A percentile compares a stretch with the other conserved stretches of the same genome.
These are phyloP conservation scores for Naso thynnoides DNA, from an alignment of 2,797 vertebrate genomes.

Conservation along the genomic window DNA sequence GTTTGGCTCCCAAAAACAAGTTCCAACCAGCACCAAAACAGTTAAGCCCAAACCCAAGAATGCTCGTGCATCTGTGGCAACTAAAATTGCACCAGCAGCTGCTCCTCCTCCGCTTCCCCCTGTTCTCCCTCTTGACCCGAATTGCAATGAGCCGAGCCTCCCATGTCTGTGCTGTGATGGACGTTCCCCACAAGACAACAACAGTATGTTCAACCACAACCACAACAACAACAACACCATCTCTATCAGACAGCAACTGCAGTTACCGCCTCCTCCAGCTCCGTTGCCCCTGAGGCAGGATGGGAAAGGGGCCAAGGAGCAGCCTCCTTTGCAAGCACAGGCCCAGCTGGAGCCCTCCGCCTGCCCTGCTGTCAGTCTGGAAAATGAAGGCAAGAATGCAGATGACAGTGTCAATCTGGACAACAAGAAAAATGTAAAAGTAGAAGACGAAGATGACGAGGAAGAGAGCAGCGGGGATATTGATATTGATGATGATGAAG, in stretches of 20 bases:
- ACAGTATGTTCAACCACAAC: constrained; percentile 86
- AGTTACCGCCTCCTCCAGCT: constrained; percentile 78
- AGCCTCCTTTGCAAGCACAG: constrained; percentile 49
- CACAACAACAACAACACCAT: constrained; percentile 88
- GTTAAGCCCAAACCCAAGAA: constrained; percentile 80
- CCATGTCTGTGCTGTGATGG: constrained; percentile 92
- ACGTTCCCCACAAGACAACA: constrained; percentile 86
- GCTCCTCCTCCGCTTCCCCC: constrained; percentile 61
- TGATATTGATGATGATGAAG: constrained; percentile 75
- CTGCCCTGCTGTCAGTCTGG: constrained; percentile 44
- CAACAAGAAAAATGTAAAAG: constrained; percentile 75
- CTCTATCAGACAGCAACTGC: constrained; percentile 82
- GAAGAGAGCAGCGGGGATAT: constrained; percentile 76
- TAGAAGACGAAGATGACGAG: constrained; percentile 74
- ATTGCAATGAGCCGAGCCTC: constrained; percentile 93
- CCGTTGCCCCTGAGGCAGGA: constrained; percentile 69
- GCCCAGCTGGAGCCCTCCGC: constrained; percentile 59
- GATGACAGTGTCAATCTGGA: constrained; percentile 58
- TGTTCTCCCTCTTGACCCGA: constrained; percentile 85
- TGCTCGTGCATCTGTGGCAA: constrained; percentile 56
- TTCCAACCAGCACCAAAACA: constrained; percentile 53
- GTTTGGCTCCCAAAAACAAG: constrained; percentile 73
- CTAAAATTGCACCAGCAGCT: constrained; percentile 39
- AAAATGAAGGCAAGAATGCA: constrained; percentile 55
- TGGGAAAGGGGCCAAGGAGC: constrained; percentile 60